phyloP scores from a whole-genome alignment of 2,888 invertebrate species.

The Seira ritae region DNA sequence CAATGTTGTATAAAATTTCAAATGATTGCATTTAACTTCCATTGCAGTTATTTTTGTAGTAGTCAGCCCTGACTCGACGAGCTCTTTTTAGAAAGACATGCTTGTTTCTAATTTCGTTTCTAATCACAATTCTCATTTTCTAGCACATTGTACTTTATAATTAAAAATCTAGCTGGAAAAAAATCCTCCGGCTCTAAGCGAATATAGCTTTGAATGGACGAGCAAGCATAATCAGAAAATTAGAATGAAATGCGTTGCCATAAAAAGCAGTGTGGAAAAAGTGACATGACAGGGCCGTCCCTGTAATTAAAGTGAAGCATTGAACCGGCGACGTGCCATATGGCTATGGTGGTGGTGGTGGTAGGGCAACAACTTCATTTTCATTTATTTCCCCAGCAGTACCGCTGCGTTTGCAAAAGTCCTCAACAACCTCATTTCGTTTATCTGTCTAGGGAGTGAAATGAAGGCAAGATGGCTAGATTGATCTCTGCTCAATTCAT shows the following conservation, averaged over 20 bases:
- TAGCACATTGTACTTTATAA: neutral
- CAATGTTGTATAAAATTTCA: neutral
- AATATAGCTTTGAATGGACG: neutral
- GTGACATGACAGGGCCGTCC: constrained; percentile 30
- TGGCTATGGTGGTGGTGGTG: constrained; percentile 9
- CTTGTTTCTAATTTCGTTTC: no score
- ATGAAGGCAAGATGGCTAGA: constrained; percentile 20
- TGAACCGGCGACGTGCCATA: constrained; percentile 27
- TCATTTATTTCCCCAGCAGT: neutral
- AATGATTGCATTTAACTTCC: neutral
- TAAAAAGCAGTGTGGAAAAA: constrained; percentile 45
- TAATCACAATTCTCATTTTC: neutral
- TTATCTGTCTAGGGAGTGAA: constrained; percentile 21
- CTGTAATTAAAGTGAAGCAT: constrained; percentile 12
- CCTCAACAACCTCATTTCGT: neutral
- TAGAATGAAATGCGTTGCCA: constrained; percentile 21
- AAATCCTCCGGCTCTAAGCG: neutral
- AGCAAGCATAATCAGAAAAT: neutral
- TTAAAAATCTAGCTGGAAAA: constrained; percentile 4
- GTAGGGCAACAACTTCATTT: neutral
- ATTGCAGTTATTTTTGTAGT: neutral
- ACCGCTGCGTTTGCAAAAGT: neutral
- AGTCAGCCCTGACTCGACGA: neutral
- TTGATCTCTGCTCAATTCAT: constrained; percentile 18
- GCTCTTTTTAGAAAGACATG: no score